Conservation (phyloP, 37 sponge, comb jelly and placozoan species). For the Aplysina aerophoba region DNA sequence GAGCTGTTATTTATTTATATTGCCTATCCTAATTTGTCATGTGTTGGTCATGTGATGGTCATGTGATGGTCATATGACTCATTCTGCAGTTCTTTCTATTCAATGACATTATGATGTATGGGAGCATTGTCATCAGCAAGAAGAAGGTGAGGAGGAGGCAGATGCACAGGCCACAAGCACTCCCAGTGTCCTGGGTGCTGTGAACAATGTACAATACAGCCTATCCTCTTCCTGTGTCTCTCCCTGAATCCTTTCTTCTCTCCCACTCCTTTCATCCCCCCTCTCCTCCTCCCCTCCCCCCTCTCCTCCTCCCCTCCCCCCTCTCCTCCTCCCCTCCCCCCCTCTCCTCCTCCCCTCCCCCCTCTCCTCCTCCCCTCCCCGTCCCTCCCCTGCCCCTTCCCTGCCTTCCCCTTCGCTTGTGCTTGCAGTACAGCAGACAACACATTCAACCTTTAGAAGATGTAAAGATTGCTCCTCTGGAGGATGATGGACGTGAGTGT, state of each 20-base stretch:
- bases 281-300: neutral
- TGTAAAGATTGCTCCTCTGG: conserved; percentile 72
- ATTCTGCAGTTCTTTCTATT: conserved; percentile 92
- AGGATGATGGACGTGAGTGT: conserved; percentile 79
- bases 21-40: neutral
- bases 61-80: neutral
- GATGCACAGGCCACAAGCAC: too few species aligned
- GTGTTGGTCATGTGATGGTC: neutral
- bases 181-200: neutral
- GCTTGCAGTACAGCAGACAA: conserved; percentile 84
- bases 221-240: neutral
- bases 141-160: conserved; percentile 91
- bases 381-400: neutral
- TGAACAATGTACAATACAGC: neutral
- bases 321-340: neutral
- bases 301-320: neutral
- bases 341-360: neutral
- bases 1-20: neutral
- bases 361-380: neutral
- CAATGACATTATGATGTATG: conserved; percentile 94
- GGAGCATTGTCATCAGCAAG: conserved; percentile 84
- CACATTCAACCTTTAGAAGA: conserved; percentile 80
- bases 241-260: neutral
- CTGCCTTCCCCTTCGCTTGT: neutral
- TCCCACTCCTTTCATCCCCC: neutral